Evolutionary conservation across 2,888 invertebrate genomes (phyloP).

Genomic region (Nematopogon swammerdamellus): DNA sequence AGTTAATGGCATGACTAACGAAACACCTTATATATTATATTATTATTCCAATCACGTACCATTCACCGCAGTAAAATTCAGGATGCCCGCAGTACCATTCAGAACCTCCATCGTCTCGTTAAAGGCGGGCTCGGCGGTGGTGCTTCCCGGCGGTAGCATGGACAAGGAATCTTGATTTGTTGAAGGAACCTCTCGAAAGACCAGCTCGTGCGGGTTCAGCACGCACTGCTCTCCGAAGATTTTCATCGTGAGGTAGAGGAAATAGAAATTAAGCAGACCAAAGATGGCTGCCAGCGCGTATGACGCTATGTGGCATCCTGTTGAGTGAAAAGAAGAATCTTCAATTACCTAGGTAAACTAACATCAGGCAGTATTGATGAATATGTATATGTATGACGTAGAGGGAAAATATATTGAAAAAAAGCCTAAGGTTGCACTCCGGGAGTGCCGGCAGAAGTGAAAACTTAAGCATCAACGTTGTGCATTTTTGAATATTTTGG

Average conservation of each 20-base stretch:
- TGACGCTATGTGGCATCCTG: slow-evolving; percentile 39
- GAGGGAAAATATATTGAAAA: no score
- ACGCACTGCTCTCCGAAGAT: slow-evolving; percentile 33
- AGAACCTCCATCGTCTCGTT: not conserved
- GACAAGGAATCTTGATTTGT: no score
- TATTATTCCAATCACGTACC: not conserved
- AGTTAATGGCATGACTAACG: no score
- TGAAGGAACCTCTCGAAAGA: no score
- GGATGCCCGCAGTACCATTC: not conserved
- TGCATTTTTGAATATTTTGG: no score
- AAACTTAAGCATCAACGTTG: no score
- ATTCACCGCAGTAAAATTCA: not conserved
- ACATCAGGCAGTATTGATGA: no score
- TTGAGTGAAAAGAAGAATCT: not conserved
- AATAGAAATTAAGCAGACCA: slow-evolving; percentile 37
- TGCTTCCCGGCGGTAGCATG: not conserved
- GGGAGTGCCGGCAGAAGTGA: no score
- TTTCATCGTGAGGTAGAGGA: slow-evolving; percentile 33
- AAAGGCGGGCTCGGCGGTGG: not conserved
- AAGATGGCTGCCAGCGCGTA: slow-evolving; percentile 31
- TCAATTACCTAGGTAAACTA: no score
- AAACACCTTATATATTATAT: no score
- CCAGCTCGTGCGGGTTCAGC: slow-evolving; percentile 28
- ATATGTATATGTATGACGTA: no score
- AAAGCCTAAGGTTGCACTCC: no score